Conservation (phyloP, 2,113 vertebrate species). For the Camelus dromedarius region DNA sequence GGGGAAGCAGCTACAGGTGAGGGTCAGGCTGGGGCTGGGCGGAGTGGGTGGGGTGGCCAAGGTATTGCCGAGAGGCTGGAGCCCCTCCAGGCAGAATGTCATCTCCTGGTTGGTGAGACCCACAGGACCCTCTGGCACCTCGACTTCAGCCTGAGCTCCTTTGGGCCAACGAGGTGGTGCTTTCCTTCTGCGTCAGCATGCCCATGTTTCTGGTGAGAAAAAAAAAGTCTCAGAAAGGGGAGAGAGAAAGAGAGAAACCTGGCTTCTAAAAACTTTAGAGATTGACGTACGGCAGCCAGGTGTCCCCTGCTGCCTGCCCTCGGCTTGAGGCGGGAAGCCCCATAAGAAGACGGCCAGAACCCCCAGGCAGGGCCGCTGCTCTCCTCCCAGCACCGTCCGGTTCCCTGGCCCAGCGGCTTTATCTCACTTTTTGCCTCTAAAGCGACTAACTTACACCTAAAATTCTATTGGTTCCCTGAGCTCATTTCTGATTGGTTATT, state of each 20-base stretch:
- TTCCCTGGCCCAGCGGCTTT: too few species aligned
- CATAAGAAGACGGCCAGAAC: too few species aligned
- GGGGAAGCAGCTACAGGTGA: too few species aligned
- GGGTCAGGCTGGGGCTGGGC: accelerated
- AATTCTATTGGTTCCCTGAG: too few species aligned
- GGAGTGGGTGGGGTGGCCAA: background rate
- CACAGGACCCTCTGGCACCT: background rate
- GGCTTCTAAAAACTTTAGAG: background rate
- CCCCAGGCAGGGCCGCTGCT: too few species aligned
- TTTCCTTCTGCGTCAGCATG: accelerated
- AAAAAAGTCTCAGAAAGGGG: background rate
- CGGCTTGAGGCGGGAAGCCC: too few species aligned
- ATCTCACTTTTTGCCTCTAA: too few species aligned
- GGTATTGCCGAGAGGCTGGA: background rate
- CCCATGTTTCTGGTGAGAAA: background rate
- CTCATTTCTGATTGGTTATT: too few species aligned
- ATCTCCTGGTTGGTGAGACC: accelerated
- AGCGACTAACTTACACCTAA: too few species aligned
- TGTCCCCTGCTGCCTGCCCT: background rate
- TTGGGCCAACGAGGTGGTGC: accelerated
- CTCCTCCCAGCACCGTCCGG: too few species aligned
- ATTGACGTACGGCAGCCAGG: background rate
- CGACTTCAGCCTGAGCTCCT: background rate
- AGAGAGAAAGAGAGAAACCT: too few species aligned
- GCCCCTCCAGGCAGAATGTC: background rate